Evolutionary conservation across 2,888 invertebrate genomes (phyloP), one percentile per base, ranked within the genome.

Genomic region (Aphodius sticticus): DNA sequence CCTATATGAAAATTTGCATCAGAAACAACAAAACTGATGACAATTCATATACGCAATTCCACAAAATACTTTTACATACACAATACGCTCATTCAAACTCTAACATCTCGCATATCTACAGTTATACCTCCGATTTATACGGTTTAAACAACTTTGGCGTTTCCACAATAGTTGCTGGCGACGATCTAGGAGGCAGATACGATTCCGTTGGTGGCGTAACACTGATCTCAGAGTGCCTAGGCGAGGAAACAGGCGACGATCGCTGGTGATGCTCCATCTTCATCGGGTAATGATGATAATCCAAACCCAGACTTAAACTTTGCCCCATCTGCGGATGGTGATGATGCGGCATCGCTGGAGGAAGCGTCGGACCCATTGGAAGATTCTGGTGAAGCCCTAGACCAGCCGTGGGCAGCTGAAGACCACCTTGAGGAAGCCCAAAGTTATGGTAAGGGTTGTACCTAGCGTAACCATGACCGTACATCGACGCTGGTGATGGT

Each of bases 71-170:
- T 26, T 53, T 12, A 53, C 53, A 12, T 53, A 53, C 53, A 53
- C 53, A 53, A 9, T 53, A 53, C 26, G 26, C 26, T 26, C 26
- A 26, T 26, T 26, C 26, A 26, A 3, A 26, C 26, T 26, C 26
- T 26, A 26, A 26, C 1, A 2, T 26, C 12, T 53, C 4, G 1
- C 1, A 53, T 53, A 53, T 53, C 53, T 53, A 53, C 53, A 74
- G 37, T 74, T 74, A 89, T 81, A 86, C 86, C 83, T 93, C 93
- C 76, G 91, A 91, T 85, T 95, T 95, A 74, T 95, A 95, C 0
- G 95, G 95, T 87, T 95, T 94, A 87, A 95, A 95, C 35, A 95
- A 90, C 86, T 94, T 94, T 0, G 94, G 94, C 84, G 91, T 91
- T 70, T 91, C 88, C 16, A 82, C 85, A 6, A 86, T 85, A 84